phyloP scores from a whole-genome alignment of 1,140 invertebrate species.

The Helicoverpa zea region DNA sequence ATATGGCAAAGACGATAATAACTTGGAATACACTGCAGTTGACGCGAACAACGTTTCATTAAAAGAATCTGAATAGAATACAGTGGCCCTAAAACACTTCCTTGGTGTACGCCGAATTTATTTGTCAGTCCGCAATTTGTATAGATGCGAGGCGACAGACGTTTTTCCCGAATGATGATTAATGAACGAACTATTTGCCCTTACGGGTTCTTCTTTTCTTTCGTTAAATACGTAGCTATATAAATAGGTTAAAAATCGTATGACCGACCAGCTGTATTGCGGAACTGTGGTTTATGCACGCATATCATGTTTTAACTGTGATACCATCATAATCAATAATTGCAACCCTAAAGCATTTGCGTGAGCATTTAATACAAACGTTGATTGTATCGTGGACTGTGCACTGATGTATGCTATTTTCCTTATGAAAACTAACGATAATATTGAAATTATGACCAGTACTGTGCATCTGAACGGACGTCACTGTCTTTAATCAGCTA shows the following conservation, averaged over 20 bases:
- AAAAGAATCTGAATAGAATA: not conserved
- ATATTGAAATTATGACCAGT: not conserved
- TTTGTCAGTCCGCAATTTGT: not conserved
- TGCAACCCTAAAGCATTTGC: slow-evolving; percentile 9
- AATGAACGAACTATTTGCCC: not conserved
- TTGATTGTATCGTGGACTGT: slow-evolving; percentile 11
- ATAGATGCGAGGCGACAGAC: not conserved
- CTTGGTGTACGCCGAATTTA: not conserved
- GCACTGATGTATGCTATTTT: slow-evolving; percentile 25
- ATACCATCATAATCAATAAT: slow-evolving; percentile 7
- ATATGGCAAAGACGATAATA: too few relatives aligned
- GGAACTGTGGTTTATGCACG: slow-evolving; percentile 28
- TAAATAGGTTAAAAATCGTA: too few relatives aligned
- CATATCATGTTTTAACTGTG: not conserved
- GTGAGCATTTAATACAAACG: slow-evolving; percentile 26
- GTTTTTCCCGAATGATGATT: not conserved
- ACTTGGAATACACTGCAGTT: too few relatives aligned
- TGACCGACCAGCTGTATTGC: not conserved
- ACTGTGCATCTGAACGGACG: not conserved
- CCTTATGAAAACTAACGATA: slow-evolving; percentile 15
- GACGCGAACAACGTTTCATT: too few relatives aligned
- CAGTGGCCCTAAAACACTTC: not conserved
- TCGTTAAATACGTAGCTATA: too few relatives aligned
- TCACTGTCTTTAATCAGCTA: slow-evolving; percentile 14
- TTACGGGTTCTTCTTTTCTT: too few relatives aligned